Conservation (phyloP, 64 coral and sea anemone genomes). For the Cladopsammia gracilis region DNA sequence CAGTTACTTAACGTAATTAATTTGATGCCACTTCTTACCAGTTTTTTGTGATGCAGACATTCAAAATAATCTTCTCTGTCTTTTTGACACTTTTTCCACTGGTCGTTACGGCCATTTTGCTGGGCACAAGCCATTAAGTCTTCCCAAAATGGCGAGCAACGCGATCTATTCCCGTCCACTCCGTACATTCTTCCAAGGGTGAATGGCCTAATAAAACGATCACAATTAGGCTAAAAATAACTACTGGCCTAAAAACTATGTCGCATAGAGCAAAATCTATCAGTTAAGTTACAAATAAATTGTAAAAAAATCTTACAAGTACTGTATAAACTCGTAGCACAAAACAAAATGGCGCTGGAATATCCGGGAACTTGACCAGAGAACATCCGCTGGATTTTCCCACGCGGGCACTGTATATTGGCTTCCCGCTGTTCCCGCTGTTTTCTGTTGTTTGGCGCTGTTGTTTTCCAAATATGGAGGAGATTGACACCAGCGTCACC, state of each 20-base stretch:
- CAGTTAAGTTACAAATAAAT: too few relatives aligned
- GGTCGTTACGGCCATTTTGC: slow-evolving; percentile 47
- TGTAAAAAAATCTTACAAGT: background rate
- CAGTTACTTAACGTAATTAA: too few relatives aligned
- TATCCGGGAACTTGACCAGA: background rate
- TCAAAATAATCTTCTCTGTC: slow-evolving; percentile 89
- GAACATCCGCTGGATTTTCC: background rate
- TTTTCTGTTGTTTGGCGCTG: background rate
- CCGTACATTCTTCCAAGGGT: slow-evolving; percentile 58
- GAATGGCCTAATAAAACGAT: background rate
- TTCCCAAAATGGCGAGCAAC: slow-evolving; percentile 94
- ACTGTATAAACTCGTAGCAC: background rate
- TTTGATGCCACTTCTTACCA: slow-evolving; percentile 7
- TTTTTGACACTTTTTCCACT: slow-evolving; percentile 77
- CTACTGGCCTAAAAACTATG: background rate
- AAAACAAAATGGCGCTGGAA: slow-evolving; percentile 18
- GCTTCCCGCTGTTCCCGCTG: background rate
- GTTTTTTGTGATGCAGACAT: slow-evolving; percentile 96
- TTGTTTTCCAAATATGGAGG: slow-evolving; percentile 50
- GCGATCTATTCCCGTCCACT: slow-evolving; percentile 78
- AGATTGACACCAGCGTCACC: background rate
- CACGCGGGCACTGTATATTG: background rate
- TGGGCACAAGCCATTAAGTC: slow-evolving; percentile 80
- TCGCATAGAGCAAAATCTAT: background rate
- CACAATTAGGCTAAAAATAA: background rate